phyloP scores from a whole-genome alignment of 1,140 invertebrate species.

The Cheumatopsyche charites region DNA sequence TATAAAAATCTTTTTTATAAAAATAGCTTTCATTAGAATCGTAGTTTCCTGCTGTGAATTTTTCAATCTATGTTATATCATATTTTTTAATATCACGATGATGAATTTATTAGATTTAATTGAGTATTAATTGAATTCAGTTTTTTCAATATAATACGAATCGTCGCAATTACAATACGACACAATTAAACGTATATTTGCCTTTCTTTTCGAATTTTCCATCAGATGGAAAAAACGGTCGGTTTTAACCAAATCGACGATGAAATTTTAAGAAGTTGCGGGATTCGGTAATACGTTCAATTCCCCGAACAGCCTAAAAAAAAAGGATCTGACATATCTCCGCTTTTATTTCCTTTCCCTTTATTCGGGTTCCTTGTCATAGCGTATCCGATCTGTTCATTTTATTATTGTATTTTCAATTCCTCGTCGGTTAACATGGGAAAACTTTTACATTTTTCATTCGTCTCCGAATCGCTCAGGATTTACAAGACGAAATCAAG shows the following conservation, averaged over 20 bases:
- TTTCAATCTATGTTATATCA: too few relatives aligned
- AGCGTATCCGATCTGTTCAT: conserved; percentile 27
- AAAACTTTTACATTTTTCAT: conserved; percentile 32
- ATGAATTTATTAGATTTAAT: too few relatives aligned
- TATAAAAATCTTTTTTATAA: too few relatives aligned
- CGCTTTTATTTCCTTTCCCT: conserved; percentile 22
- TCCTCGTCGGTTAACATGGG: conserved; percentile 23
- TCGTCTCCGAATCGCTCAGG: too few relatives aligned
- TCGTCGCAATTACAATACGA: too few relatives aligned
- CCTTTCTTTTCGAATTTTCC: neutral
- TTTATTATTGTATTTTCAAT: conserved; percentile 37
- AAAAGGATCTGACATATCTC: conserved; percentile 32
- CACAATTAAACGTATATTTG: too few relatives aligned
- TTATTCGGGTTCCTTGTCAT: conserved; percentile 19
- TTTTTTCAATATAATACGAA: too few relatives aligned
- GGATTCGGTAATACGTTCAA: conserved; percentile 30
- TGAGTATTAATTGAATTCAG: too few relatives aligned
- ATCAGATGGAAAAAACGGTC: neutral
- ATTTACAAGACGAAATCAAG: too few relatives aligned
- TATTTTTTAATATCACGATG: too few relatives aligned
- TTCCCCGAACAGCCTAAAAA: conserved; percentile 18
- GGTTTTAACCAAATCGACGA: conserved; percentile 26
- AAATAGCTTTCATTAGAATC: too few relatives aligned
- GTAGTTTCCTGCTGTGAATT: too few relatives aligned
- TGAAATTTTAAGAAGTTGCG: conserved; percentile 29